Evolutionary conservation across 2,888 invertebrate species (phyloP), one percentile per base, ranked within the genome.

Genomic region (Pterostichus madidus): DNA sequence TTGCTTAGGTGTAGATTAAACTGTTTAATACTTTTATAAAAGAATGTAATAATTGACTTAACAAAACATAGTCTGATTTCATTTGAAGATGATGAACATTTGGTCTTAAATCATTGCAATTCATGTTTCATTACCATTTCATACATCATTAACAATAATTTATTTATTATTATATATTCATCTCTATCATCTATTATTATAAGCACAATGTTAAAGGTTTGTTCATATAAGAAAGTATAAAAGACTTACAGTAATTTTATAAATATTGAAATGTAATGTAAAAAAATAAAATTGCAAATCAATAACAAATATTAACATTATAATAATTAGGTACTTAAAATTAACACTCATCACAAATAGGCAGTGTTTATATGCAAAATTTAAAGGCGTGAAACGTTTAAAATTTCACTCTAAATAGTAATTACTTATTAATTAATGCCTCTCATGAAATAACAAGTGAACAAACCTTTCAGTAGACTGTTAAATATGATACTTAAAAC

Each of bases 391-490:
- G 64, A 64, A 64, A 49, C 1, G 8, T 39, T 6, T 39, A 39
- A 39, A 7, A 39, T 32, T 64, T 64, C 64, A 64, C 64, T 64
- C 64, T 64, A 61, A 61, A 32, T 56, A 56, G 8, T 56, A 52
- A 13, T 52, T 61, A 61, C 32, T 61, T 61, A 61, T 61, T 61
- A 71, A 32, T 35, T 64, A 64, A 64, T n/a, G 68, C 68, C 68
- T 71, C 68, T 44, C 17, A 17, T 71, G 32, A 64, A 64, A 35
- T 64, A 64, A 64, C 64, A 35, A 31, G n/a, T 64, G 80, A 80
- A 80, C 80, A 80, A 80, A 80, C 80, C 80, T 71, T 59, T 80
- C 52, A 52, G 68, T 80, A 80, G 80, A 80, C 80, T 80, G 80
- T 80, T 80, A 68, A 79, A 71, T n/a, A 56, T 77, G 77, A 77